A percentile compares a stretch with the other conserved stretches of the same genome.
Evolutionary conservation across 2,888 invertebrate genomes (phyloP).

Genomic region (Lacanobia wlatinum): DNA sequence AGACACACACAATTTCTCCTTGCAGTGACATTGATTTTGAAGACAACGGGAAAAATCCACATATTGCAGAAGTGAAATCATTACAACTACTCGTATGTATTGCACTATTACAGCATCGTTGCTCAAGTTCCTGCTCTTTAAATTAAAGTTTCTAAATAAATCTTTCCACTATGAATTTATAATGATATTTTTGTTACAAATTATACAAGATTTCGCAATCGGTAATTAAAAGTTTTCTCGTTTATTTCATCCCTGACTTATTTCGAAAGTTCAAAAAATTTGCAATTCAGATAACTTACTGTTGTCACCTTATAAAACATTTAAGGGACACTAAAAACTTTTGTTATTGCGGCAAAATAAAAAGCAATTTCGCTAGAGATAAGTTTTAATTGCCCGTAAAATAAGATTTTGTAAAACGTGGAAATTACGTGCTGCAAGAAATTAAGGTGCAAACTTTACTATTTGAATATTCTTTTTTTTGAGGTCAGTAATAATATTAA

Average conservation of each 20-base stretch:
- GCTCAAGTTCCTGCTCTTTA: not conserved
- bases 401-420: constrained; percentile 26
- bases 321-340: constrained; percentile 36
- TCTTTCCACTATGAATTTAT: constrained; percentile 14
- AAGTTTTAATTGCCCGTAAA: constrained; percentile 29
- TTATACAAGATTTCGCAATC: constrained; percentile 40
- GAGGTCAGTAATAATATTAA: too few species aligned
- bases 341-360: constrained; percentile 43
- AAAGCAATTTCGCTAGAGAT: constrained; percentile 34
- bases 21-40: not conserved
- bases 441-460: constrained; percentile 10
- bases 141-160: constrained; percentile 3
- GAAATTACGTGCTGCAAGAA: constrained; percentile 8
- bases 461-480: not conserved
- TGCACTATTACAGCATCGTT: not conserved
- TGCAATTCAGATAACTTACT: constrained; percentile 42
- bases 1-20: not conserved
- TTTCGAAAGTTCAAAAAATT: constrained; percentile 35
- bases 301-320: constrained; percentile 43
- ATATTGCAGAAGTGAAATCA: not conserved
- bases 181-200: constrained; percentile 34
- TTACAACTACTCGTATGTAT: not conserved
- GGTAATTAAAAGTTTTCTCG: constrained; percentile 51
- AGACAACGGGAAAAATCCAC: not conserved
- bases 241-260: constrained; percentile 38